A percentile compares a stretch with the other conserved stretches of the same genome.
phyloP scores from a whole-genome alignment of 2,113 vertebrate species.

The pig (Sus scrofa) region DNA sequence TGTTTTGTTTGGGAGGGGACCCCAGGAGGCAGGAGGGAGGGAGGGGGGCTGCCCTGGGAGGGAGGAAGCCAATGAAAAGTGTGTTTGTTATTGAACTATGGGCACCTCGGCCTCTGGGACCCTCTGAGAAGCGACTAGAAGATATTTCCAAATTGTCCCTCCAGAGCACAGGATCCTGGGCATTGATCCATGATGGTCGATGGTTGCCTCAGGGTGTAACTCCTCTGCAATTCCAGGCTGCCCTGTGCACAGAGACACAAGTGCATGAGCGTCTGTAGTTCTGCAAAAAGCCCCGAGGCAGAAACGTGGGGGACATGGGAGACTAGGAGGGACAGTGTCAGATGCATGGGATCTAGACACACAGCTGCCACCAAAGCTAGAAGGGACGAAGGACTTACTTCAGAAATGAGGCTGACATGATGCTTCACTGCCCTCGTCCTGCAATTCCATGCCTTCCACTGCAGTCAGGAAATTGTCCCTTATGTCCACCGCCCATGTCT shows the following conservation, averaged over 20 bases:
- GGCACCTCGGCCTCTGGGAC: neutral
- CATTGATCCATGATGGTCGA: neutral
- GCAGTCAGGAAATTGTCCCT: neutral
- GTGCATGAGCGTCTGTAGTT: neutral
- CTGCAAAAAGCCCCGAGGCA: neutral
- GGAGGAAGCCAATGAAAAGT: neutral
- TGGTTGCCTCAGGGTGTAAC: neutral
- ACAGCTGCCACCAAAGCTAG: fast-evolving
- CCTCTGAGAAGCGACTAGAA: neutral
- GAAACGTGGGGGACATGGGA: fast-evolving
- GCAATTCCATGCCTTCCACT: neutral
- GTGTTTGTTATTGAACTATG: neutral
- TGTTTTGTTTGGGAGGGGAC: neutral
- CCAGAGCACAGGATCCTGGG: neutral
- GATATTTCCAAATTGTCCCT: neutral
- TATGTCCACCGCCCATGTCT: neutral
- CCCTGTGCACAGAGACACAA: neutral
- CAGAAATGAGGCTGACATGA: fast-evolving
- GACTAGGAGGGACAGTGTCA: neutral
- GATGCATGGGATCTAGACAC: neutral
- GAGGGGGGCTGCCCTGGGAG: neutral
- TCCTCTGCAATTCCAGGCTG: neutral
- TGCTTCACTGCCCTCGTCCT: fast-evolving
- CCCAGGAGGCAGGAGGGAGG: neutral
- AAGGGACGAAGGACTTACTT: fast-evolving